Percentiles rank a stretch among this genome's conserved stretches.
Evolutionary conservation across 1,140 invertebrate genomes (phyloP).

Genomic region (Papilio dardanus): DNA sequence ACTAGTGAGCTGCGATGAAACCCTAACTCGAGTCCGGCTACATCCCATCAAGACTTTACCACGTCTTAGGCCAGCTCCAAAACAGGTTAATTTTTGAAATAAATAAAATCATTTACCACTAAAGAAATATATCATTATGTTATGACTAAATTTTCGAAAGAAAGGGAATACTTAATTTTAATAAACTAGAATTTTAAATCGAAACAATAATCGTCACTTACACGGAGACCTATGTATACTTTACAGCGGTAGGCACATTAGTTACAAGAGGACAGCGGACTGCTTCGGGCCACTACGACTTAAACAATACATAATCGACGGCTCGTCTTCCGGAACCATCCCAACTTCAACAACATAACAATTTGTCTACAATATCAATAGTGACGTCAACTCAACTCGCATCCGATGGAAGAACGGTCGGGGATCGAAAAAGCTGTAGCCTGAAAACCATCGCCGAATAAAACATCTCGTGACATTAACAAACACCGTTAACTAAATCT

Average conservation of each 20-base stretch:
- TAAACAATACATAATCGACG: slow-evolving; percentile 62
- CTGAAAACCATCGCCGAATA: slow-evolving; percentile 70
- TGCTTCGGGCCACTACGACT: slow-evolving; percentile 77
- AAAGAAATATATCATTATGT: slow-evolving; percentile 46
- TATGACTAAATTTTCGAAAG: slow-evolving; percentile 57
- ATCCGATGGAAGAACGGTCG: slow-evolving; percentile 56
- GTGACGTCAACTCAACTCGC: slow-evolving; percentile 64
- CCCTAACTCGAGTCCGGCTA: slow-evolving; percentile 63
- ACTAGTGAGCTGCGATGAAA: slow-evolving; percentile 57
- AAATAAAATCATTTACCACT: slow-evolving; percentile 47
- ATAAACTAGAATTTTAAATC: slow-evolving; percentile 68
- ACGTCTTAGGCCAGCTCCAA: slow-evolving; percentile 70
- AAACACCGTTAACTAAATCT: slow-evolving; percentile 69
- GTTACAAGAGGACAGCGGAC: slow-evolving; percentile 76
- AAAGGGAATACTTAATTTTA: slow-evolving; percentile 48
- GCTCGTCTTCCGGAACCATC: slow-evolving; percentile 69
- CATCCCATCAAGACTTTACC: slow-evolving; percentile 55
- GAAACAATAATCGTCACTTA: slow-evolving; percentile 72
- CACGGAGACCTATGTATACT: slow-evolving; percentile 76
- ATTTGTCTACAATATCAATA: slow-evolving; percentile 75
- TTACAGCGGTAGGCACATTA: slow-evolving; percentile 82
- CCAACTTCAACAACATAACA: slow-evolving; percentile 68
- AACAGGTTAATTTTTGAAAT: slow-evolving; percentile 48
- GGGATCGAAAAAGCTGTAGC: slow-evolving; percentile 75
- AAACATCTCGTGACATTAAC: slow-evolving; percentile 53